Evolutionary conservation across 2,888 invertebrate genomes (phyloP), one percentile per base, ranked within the genome.

Genomic region (Amblyteles armatorius): DNA sequence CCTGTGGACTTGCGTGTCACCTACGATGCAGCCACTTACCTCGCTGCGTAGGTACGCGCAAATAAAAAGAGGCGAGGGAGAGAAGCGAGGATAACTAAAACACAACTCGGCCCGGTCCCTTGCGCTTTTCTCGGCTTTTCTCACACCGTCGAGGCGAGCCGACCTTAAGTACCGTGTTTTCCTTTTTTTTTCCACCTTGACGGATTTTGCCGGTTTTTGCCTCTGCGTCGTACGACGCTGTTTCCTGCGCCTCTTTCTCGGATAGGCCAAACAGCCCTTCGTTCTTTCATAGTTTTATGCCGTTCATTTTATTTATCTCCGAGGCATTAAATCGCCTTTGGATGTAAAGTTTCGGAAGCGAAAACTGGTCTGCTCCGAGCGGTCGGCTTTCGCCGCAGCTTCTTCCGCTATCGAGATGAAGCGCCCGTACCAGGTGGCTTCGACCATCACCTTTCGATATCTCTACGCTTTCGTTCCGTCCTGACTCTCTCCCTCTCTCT

Each of bases 1-100:
- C 93, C 93, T 93, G 93, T 93, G 91, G 93, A 93, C 93, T 90
- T 88, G 87, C 88, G 87, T 84, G 88, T 79, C 83, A 87, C 87
- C 84, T 83, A 89, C 91, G 90, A 87, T 87, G 90, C 84, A 89
- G 89, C 91, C 91, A 92, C 93, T 92, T 91, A 91, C 82, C 48
- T 76, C 63, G 55, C 60, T 50, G 9, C 52, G 76, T 44, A 29
- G 50, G 6, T 22, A 22, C 52, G 50, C 73, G 52, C 68, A 36
- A 67, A 36, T 22, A 33, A 63, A 40, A 67, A 13, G 78, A 79
- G 74, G 60, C 69, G 63, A 79, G 71, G 77, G 79, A 77, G 77
- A 77, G 65, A 68, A 85, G 86, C 83, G 88, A 89, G 79, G 44
- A 83, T 77, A 60, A 76, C 68, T 68, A 85, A 52, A 82, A 60